phyloP scores from a whole-genome alignment of 2,797 vertebrate genomes.

The Sternarchorhynchus goeldii region DNA sequence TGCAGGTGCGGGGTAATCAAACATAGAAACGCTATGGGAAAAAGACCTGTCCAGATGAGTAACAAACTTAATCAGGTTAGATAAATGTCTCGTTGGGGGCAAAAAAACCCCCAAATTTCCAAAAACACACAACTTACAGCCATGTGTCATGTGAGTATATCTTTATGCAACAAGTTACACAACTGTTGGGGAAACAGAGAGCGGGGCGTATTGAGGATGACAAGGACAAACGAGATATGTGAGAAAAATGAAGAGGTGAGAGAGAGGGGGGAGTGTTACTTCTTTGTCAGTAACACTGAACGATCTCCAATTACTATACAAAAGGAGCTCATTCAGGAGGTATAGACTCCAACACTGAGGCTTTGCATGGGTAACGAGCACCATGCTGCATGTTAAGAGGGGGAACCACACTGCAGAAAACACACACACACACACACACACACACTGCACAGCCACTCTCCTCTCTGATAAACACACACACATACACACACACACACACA shows the following conservation, averaged over 20 bases:
- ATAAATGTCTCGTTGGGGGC: no score
- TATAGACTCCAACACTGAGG: constrained; percentile 73
- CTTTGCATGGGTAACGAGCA: constrained; percentile 80
- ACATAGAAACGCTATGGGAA: background rate
- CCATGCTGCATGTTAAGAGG: constrained; percentile 66
- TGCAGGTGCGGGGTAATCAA: constrained; percentile 19
- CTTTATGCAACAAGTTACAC: constrained; percentile 50
- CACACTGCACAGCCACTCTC: constrained; percentile 19
- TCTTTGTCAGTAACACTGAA: constrained; percentile 73
- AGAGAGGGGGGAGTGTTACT: constrained; percentile 56
- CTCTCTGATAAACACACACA: constrained; percentile 14
- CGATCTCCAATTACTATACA: constrained; percentile 85
- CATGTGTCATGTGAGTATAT: constrained; percentile 32
- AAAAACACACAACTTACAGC: constrained; percentile 25
- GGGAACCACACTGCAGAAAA: constrained; percentile 24
- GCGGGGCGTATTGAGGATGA: constrained; percentile 49
- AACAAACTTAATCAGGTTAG: no score
- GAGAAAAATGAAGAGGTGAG: constrained; percentile 35
- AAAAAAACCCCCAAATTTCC: constrained; percentile 7
- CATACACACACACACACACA: background rate
- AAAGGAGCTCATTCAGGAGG: constrained; percentile 87
- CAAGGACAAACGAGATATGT: constrained; percentile 35
- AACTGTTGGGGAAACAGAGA: constrained; percentile 36
- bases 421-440: background rate
- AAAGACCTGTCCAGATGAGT: background rate